phyloP scores from a whole-genome alignment of 2,113 vertebrate species.

The Proteles cristata region DNA sequence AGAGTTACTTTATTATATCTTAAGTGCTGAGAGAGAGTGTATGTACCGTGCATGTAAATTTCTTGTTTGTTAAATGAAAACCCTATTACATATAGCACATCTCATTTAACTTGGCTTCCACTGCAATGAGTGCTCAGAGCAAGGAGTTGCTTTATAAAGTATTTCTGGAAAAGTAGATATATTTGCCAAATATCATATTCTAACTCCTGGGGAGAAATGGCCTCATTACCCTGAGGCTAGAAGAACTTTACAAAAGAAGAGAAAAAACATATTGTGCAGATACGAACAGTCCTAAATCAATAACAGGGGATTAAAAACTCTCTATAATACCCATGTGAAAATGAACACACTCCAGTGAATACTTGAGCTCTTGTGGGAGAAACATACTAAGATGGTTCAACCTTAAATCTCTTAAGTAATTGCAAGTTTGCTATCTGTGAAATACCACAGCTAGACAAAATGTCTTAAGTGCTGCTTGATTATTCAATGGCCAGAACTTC shows the following conservation, averaged over 20 bases:
- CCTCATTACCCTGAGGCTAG: constrained; percentile 48
- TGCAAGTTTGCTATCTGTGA: neutral
- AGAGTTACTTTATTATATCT: neutral
- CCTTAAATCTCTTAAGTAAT: neutral
- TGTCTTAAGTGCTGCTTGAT: neutral
- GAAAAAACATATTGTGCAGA: constrained; percentile 30
- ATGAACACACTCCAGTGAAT: neutral
- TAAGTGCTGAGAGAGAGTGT: neutral
- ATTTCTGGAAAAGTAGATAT: constrained; percentile 45
- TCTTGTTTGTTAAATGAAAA: constrained; percentile 50
- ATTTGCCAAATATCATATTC: constrained; percentile 46
- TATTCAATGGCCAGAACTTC: neutral
- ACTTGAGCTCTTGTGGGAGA: neutral
- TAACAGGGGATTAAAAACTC: neutral
- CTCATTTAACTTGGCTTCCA: constrained; percentile 59
- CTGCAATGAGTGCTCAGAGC: neutral
- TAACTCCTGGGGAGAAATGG: constrained; percentile 52
- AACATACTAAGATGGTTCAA: neutral
- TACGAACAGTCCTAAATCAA: neutral
- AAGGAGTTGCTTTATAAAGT: constrained; percentile 39
- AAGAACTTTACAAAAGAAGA: constrained; percentile 48
- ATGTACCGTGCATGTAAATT: neutral
- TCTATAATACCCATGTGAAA: constrained; percentile 9
- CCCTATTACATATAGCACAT: constrained; percentile 15
- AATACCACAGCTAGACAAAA: neutral